Conservation (phyloP, 2,888 invertebrate genomes). For the Nomada lathburiana region DNA sequence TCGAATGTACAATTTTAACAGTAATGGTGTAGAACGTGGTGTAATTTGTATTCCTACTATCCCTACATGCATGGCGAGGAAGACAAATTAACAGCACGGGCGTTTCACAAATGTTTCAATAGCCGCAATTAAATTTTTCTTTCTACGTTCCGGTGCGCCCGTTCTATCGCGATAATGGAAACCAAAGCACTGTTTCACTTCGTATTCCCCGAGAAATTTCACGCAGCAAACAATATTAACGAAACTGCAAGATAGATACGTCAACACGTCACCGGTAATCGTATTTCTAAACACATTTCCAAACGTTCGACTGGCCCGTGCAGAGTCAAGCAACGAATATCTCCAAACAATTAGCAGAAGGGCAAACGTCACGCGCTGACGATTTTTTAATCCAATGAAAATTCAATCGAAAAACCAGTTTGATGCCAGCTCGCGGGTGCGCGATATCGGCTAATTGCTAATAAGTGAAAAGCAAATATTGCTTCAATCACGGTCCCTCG, state of each 20-base stretch:
- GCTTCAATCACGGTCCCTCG: slow-evolving; percentile 71
- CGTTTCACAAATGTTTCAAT: too few relatives aligned
- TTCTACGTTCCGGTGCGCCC: too few relatives aligned
- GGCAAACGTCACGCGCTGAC: background rate
- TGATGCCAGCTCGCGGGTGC: slow-evolving; percentile 46
- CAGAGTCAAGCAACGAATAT: background rate
- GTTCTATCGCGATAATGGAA: too few relatives aligned
- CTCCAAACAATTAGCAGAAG: slow-evolving; percentile 2
- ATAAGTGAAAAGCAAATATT: slow-evolving; percentile 71
- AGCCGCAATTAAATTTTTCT: too few relatives aligned
- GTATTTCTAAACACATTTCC: background rate
- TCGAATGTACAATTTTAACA: too few relatives aligned
- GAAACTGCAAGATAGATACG: background rate
- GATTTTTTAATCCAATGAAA: slow-evolving; percentile 56
- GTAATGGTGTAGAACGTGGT: too few relatives aligned
- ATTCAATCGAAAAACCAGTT: slow-evolving; percentile 57
- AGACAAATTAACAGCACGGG: too few relatives aligned
- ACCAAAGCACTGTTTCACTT: too few relatives aligned
- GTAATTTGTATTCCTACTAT: too few relatives aligned
- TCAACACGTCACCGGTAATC: background rate
- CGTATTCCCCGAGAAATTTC: background rate
- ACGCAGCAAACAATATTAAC: background rate
- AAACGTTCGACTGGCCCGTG: background rate
- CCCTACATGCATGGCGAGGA: too few relatives aligned
- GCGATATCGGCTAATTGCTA: slow-evolving; percentile 68